Base-by-base conservation (phyloP, 2,888 invertebrate genomes). In the Drosophila bunnanda region DNA sequence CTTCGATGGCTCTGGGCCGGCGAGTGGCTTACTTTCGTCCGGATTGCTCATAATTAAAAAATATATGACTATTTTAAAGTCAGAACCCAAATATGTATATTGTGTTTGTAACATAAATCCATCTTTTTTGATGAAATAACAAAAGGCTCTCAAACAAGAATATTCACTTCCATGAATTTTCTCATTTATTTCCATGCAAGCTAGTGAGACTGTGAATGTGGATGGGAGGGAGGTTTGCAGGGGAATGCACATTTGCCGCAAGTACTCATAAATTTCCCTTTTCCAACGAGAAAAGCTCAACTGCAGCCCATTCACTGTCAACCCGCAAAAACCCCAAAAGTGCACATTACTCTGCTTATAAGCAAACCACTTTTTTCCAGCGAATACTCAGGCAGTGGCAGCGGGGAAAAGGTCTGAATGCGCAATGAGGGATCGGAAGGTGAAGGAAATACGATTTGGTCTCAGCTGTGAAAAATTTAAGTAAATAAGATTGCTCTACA, bases 231-330 rank as follows among this genome's bases (percentile, higher is more conserved):
- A 10, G 34, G 15, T 17, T 22, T 32, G 44, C 44, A 44, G 44
- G 9, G 46, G 43, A 72, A 39, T 65, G 46, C 48, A 46, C 48
- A 48, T 58, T 75, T 13, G 56, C 59, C 48, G 41, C 67, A 67
- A 70, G 48, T 57, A 59, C 64, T 66, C 73, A 84, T 81, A 79
- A 75, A 84, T 87, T 77, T 76, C 52, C 50, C 60, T 58, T 80
- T 83, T 69, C 36, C 50, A 60, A 52, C 48, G 39, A 38, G 44
- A 38, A 56, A 34, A 54, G 52, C 50, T 48, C 57, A 59, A 41
- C 59, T 44, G 61, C 46, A 56, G 30, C 60, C 60, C 39, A 75
- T 55, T 58, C 53, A 60, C 62, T 53, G 71, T 58, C 65, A 50
- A 48, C 54, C 57, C 75, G 43, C 66, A 65, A 58, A 62, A 64